Conservation (phyloP, 2,888 invertebrate species). For the Ennomos fuscantarius region DNA sequence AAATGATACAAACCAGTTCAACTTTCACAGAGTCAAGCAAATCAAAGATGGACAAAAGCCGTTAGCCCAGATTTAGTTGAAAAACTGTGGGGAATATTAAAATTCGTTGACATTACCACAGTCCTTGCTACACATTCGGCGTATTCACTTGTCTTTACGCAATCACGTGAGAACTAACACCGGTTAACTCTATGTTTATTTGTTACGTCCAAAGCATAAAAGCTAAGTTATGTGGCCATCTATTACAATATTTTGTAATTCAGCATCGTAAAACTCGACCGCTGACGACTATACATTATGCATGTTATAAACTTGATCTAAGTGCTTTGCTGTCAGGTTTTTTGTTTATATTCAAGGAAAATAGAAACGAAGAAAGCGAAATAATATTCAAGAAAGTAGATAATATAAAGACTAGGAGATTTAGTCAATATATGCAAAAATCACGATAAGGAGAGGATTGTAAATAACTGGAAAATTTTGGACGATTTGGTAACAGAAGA, state of each 20-base stretch:
- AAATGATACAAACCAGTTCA: constrained; percentile 22
- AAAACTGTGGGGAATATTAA: constrained; percentile 22
- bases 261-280: constrained; percentile 35
- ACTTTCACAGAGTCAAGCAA: constrained; percentile 29
- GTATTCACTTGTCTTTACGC: constrained; percentile 41
- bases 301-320: constrained; percentile 21
- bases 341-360: not conserved
- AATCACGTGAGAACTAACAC: constrained; percentile 59
- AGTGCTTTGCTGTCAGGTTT: constrained; percentile 6
- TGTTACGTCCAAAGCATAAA: constrained; percentile 49
- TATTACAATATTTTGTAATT: constrained; percentile 50
- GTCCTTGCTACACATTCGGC: constrained; percentile 57
- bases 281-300: constrained; percentile 27
- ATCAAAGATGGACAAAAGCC: constrained; percentile 31
- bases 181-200: constrained; percentile 48
- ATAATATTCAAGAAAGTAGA: too few species aligned
- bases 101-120: constrained; percentile 41
- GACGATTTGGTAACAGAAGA: too few species aligned
- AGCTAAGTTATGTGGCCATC: constrained; percentile 41
- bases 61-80: constrained; percentile 24
- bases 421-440: too few species aligned
- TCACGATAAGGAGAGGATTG: too few species aligned
- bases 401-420: too few species aligned
- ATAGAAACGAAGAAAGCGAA: not conserved
- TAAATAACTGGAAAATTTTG: too few species aligned